A percentile compares a stretch with the other conserved stretches of the same genome.
These are phyloP conservation scores for Tympanoctomys barrerae DNA, from an alignment of 2,797 vertebrate genomes.

Conservation along the genomic window DNA sequence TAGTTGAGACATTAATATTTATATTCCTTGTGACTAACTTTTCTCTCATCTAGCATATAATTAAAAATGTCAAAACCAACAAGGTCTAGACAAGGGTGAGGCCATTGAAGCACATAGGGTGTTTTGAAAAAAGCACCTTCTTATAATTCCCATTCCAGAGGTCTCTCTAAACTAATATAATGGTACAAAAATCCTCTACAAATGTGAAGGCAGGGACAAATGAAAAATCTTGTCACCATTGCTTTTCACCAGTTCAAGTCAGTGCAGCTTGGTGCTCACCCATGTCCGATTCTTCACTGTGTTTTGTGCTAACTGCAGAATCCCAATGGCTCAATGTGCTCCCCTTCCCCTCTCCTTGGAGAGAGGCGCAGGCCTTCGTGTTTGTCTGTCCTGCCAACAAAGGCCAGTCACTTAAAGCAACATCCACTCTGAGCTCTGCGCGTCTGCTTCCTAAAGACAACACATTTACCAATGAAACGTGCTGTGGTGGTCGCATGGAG, in stretches of 20 bases:
- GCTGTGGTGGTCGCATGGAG: neutral
- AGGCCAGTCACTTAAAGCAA: neutral
- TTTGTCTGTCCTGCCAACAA: neutral
- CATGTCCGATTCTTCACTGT: neutral
- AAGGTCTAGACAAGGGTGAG: fast-evolving
- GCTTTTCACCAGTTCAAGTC: neutral
- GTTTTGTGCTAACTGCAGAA: neutral
- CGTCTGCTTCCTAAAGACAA: neutral
- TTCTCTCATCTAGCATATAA: neutral
- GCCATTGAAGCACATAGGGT: neutral
- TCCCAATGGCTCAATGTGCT: neutral
- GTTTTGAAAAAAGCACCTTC: neutral
- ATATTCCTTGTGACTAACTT: neutral
- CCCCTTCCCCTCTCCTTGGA: neutral
- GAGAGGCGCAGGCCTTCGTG: neutral
- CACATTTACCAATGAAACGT: constrained; percentile 26
- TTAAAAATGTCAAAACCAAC: neutral
- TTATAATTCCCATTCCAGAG: neutral
- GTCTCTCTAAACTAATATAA: neutral
- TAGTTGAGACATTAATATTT: neutral
- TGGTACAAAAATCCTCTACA: neutral
- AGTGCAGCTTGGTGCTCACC: neutral
- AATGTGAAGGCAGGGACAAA: neutral
- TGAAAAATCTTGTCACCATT: neutral
- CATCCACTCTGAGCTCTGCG: neutral